These are phyloP conservation scores for Trileptium ribeirensis DNA, from an alignment of 2,888 invertebrate species.

Conservation along the genomic window DNA sequence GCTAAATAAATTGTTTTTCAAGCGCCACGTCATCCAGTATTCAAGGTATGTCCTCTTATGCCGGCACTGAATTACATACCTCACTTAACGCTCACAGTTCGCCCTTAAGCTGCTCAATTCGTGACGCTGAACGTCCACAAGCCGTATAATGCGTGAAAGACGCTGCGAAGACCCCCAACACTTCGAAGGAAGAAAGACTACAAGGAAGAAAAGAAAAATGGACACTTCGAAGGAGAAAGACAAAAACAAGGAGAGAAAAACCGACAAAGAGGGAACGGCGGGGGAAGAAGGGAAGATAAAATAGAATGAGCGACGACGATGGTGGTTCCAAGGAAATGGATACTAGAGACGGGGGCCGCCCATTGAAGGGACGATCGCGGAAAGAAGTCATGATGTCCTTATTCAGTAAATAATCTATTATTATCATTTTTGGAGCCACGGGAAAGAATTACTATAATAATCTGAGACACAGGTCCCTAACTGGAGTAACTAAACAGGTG, in stretches of 20 bases:
- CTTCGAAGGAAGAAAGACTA: constrained; percentile 35
- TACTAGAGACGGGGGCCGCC: no score
- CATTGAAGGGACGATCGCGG: no score
- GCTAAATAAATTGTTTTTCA: neutral
- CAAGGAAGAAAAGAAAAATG: constrained; percentile 31
- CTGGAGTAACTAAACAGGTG: no score
- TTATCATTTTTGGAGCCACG: no score
- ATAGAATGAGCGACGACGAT: neutral
- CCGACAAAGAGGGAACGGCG: no score
- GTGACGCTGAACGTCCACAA: constrained; percentile 57
- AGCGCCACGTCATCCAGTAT: neutral
- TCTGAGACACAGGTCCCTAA: no score
- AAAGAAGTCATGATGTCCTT: no score
- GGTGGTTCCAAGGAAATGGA: neutral
- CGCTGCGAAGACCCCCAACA: constrained; percentile 32
- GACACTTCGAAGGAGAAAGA: constrained; percentile 35
- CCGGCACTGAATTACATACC: neutral
- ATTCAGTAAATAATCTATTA: no score
- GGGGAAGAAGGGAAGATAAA: neutral
- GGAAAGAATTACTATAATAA: no score
- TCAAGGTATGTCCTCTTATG: neutral
- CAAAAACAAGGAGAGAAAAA: no score
- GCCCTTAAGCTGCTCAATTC: constrained; percentile 60
- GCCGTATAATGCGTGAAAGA: constrained; percentile 48
- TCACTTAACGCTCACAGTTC: no score